Evolutionary conservation across 1,140 invertebrate genomes (phyloP), one percentile per base, ranked within the genome.

Genomic region (Drosophila eugracilis): DNA sequence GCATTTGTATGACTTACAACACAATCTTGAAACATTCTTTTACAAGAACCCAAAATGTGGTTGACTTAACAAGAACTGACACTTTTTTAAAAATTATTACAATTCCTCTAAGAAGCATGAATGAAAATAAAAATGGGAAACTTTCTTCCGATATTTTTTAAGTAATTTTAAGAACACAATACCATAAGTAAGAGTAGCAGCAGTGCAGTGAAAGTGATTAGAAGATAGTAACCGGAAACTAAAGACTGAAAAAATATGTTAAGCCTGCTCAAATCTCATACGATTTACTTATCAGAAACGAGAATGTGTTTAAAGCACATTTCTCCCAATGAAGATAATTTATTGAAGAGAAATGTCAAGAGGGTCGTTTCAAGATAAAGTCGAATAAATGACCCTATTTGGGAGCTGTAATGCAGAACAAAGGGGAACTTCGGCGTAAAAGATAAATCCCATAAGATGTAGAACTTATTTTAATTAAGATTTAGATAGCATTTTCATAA

Each of bases 341-440:
- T 3, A 26, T 14, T 14, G 42, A 15, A 26, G 26, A 45, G 22
- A 26, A 45, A 45, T 24, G n/a, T 45, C 42, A 45, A 45, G 42
- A 15, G 21, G 21, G 42, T 45, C 42, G 42, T 15, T 15, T 7
- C 1, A 15, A 15, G 42, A 45, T 26, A 45, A 7, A 15, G 42
- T 1, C 3, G 26, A 45, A 45, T 45, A 15, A 45, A 45, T 45
- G 42, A 26, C 42, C n/a, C 22, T 26, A 15, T 26, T 44, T 6
- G 5, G n/a, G 14, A 26, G 7, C 9, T 9, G 22, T 44, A 24
- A 14, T 44, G 21, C n/a, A n/a, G n/a, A n/a, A n/a, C n/a, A n/a
- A n/a, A n/a, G n/a, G n/a, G n/a, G n/a, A n/a, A n/a, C n/a, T n/a
- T n/a, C n/a, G n/a, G n/a, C n/a, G n/a, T n/a, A n/a, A n/a, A n/a